These are phyloP conservation scores for Drosophila tripunctata DNA, from an alignment of 2,888 invertebrate species.

Conservation along the genomic window DNA sequence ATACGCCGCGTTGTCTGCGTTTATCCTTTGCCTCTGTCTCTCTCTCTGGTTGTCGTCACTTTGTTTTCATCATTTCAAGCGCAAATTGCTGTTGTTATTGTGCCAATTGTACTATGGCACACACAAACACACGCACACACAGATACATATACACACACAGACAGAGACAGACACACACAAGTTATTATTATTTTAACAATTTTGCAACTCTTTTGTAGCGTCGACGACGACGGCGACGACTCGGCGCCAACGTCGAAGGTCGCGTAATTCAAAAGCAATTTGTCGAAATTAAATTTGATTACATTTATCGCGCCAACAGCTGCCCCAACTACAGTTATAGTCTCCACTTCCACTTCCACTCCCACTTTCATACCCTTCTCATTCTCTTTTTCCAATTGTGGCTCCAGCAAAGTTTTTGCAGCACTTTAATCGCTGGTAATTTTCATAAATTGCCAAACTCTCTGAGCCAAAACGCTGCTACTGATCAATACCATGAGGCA, in stretches of 20 bases:
- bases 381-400: background rate
- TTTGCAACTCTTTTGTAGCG: slow-evolving; percentile 59
- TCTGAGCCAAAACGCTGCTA: slow-evolving; percentile 13
- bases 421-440: slow-evolving; percentile 62
- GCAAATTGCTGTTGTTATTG: slow-evolving; percentile 71
- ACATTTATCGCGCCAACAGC: slow-evolving; percentile 73
- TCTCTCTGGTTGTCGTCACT: slow-evolving; percentile 14
- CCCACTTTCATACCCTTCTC: background rate
- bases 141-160: slow-evolving; percentile 3
- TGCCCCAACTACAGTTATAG: slow-evolving; percentile 9
- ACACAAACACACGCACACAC: slow-evolving; percentile 22
- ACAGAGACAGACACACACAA: slow-evolving; percentile 21
- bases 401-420: slow-evolving; percentile 37
- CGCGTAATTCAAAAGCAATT: slow-evolving; percentile 80
- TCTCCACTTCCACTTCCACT: no score
- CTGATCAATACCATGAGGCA: slow-evolving; percentile 38
- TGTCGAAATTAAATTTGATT: slow-evolving; percentile 79
- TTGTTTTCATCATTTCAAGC: slow-evolving; percentile 64
- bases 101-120: slow-evolving; percentile 39
- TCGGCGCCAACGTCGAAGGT: slow-evolving; percentile 64
- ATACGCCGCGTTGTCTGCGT: slow-evolving; percentile 44
- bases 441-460: slow-evolving; percentile 54
- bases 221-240: slow-evolving; percentile 22
- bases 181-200: slow-evolving; percentile 79
- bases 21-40: background rate